phyloP scores from a whole-genome alignment of 2,888 invertebrate genomes.

The Teinopalpus imperialis region DNA sequence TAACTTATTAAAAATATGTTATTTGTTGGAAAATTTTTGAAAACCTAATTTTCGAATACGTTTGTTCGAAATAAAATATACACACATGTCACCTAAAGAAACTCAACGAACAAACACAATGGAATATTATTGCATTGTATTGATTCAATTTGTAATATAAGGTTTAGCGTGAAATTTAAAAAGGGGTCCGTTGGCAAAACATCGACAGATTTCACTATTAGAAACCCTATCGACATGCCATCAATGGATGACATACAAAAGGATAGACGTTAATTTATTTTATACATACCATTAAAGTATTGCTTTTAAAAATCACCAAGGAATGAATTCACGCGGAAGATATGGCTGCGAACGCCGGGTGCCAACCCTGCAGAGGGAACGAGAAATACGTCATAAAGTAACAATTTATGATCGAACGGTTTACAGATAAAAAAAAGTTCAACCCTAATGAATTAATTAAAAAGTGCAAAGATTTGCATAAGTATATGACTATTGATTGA shows the following conservation, averaged over 20 bases:
- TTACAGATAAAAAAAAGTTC: constrained; percentile 32
- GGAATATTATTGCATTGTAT: constrained; percentile 51
- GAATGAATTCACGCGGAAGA: constrained; percentile 66
- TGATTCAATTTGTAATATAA: constrained; percentile 75
- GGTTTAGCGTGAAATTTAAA: constrained; percentile 66
- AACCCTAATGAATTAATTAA: constrained; percentile 70
- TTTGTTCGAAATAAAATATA: too few relatives aligned
- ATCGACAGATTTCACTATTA: constrained; percentile 42
- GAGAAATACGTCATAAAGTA: constrained; percentile 56
- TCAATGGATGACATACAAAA: constrained; percentile 64
- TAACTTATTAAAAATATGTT: too few relatives aligned
- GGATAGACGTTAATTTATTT: constrained; percentile 77
- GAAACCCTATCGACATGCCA: constrained; percentile 76
- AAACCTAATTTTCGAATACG: too few relatives aligned
- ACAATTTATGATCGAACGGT: constrained; percentile 57
- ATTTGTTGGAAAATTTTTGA: too few relatives aligned
- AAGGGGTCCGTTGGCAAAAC: constrained; percentile 68
- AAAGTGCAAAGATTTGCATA: constrained; percentile 56
- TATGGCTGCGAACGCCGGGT: constrained; percentile 56
- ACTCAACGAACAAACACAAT: constrained; percentile 49
- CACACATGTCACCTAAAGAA: constrained; percentile 49
- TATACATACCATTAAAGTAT: constrained; percentile 80
- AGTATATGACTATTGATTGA: constrained; percentile 62
- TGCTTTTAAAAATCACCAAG: constrained; percentile 67
- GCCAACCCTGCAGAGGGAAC: constrained; percentile 39